A percentile compares a stretch with the other conserved stretches of the same genome.
Evolutionary conservation across 1,140 invertebrate genomes (phyloP).

Genomic region (Theocolax elegans): DNA sequence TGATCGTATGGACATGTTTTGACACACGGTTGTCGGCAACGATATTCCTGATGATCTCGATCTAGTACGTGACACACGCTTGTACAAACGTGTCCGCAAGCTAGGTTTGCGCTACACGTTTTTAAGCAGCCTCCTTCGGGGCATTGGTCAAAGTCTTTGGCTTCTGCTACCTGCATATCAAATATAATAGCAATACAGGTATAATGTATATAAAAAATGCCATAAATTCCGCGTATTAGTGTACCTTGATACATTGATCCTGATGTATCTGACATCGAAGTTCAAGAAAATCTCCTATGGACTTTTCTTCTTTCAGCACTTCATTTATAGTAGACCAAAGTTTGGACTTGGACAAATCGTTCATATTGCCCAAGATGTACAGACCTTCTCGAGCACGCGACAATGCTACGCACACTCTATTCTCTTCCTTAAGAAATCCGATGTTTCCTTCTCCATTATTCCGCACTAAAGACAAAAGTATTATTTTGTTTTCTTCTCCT

Average conservation of each 20-base stretch:
- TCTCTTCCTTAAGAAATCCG: slow-evolving; percentile 81
- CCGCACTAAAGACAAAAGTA: slow-evolving; percentile 84
- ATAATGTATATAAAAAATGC: not conserved
- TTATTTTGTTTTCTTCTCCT: slow-evolving; percentile 88
- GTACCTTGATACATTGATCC: not conserved
- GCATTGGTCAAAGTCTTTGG: slow-evolving; percentile 10
- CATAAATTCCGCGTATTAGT: too few species aligned
- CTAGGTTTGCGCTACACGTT: not conserved
- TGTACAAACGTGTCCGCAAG: slow-evolving; percentile 6
- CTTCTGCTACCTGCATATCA: too few species aligned
- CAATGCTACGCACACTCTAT: slow-evolving; percentile 75
- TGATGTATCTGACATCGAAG: slow-evolving; percentile 14
- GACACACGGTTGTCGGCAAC: not conserved
- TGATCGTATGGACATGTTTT: not conserved
- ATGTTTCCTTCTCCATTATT: slow-evolving; percentile 77
- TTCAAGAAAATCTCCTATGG: slow-evolving; percentile 56
- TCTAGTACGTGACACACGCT: slow-evolving; percentile 15
- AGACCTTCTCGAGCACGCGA: slow-evolving; percentile 82
- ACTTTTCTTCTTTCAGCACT: slow-evolving; percentile 61
- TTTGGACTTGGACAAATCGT: too few species aligned
- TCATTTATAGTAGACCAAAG: slow-evolving; percentile 69
- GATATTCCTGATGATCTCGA: too few species aligned
- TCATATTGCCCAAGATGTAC: slow-evolving; percentile 76
- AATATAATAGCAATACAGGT: too few species aligned
- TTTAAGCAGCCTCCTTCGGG: slow-evolving; percentile 5